Percentiles rank a stretch among this genome's conserved stretches.
Conservation (phyloP, 2,113 vertebrate species). For the Charadrius vociferus region DNA sequence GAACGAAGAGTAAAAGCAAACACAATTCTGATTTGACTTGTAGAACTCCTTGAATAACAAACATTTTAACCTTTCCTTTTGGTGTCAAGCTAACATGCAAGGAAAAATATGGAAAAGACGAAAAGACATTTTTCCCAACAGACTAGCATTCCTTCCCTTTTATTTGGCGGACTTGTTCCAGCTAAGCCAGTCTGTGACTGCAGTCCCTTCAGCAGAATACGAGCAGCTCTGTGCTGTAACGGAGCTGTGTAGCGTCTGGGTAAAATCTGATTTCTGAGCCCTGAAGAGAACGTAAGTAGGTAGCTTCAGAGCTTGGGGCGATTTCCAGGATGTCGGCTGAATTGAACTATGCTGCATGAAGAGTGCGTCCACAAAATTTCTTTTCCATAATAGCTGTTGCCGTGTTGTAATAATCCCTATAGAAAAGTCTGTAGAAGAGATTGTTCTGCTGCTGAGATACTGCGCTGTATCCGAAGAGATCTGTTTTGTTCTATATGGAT, state of each 20-base stretch:
- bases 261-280: neutral
- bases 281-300: neutral
- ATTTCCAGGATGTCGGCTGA: neutral
- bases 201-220: neutral
- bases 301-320: neutral
- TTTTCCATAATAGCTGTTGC: neutral
- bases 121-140: neutral
- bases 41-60: neutral
- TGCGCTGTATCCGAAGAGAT: neutral
- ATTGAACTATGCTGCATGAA: neutral
- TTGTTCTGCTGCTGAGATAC: neutral
- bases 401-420: neutral
- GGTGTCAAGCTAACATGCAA: neutral
- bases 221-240: neutral
- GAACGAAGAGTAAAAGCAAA: neutral
- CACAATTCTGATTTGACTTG: neutral
- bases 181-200: neutral
- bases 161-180: neutral
- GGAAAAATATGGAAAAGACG: neutral
- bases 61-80: conserved; percentile 35
- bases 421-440: neutral
- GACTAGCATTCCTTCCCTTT: neutral
- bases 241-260: neutral
- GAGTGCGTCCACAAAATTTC: neutral
- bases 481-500: neutral